Evolutionary conservation across 1,140 invertebrate genomes (phyloP).

Genomic region (Trichonephila inaurata): DNA sequence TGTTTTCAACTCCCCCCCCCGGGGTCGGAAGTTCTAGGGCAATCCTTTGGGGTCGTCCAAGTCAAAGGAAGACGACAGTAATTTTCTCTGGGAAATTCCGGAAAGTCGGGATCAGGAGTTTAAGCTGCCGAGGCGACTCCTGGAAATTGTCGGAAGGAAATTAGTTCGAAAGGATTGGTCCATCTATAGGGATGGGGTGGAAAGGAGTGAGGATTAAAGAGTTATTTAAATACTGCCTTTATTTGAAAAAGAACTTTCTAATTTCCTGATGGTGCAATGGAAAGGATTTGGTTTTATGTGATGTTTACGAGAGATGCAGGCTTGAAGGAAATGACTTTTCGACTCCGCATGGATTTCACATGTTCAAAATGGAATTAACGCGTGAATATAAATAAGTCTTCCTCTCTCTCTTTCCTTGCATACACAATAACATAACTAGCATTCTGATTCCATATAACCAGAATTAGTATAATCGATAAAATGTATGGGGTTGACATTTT

Average conservation of each 20-base stretch:
- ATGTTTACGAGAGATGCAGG: not conserved
- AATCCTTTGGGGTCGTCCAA: conserved; percentile 5
- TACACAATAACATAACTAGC: no score
- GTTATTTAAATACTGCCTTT: not conserved
- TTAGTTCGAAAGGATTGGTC: conserved; percentile 35
- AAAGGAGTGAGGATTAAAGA: conserved; percentile 4
- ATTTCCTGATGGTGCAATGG: not conserved
- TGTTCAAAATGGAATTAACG: not conserved
- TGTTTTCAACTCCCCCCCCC: not conserved
- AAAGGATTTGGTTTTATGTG: not conserved
- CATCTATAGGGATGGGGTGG: not conserved
- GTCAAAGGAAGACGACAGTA: not conserved
- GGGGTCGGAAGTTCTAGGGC: not conserved
- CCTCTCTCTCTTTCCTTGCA: no score
- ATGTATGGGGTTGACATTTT: no score
- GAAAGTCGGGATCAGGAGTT: conserved; percentile 40
- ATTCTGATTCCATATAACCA: no score
- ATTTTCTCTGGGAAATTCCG: conserved; percentile 26
- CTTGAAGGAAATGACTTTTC: not conserved
- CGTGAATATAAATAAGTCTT: no score
- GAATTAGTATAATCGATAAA: no score
- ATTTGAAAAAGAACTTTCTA: not conserved
- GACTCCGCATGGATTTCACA: not conserved
- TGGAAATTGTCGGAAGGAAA: not conserved
- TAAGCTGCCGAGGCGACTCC: conserved; percentile 17